Percentiles rank a stretch among this genome's conserved stretches.
Evolutionary conservation across 2,113 vertebrate genomes (phyloP).

Genomic region (Nesoenas mayeri): DNA sequence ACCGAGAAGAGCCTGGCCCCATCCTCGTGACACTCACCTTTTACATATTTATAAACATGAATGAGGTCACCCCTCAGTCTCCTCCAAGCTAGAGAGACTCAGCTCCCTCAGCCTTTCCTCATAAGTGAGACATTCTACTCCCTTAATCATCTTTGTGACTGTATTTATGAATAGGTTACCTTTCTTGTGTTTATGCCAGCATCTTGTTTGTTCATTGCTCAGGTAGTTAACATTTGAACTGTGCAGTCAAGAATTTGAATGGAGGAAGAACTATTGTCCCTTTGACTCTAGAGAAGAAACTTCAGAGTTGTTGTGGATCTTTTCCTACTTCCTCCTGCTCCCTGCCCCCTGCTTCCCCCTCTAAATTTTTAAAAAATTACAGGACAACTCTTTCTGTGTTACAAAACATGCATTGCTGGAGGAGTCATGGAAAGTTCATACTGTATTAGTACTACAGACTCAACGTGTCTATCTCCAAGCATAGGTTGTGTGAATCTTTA

Average conservation of each 20-base stretch:
- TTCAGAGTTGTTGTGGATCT: neutral
- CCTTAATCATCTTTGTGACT: too few relatives aligned
- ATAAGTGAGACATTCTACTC: too few relatives aligned
- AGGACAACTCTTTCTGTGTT: neutral
- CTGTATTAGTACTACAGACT: neutral
- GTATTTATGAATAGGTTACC: neutral
- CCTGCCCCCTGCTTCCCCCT: too few relatives aligned
- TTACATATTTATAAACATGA: too few relatives aligned
- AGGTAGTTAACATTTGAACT: neutral
- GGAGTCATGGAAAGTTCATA: neutral
- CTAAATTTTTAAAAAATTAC: neutral
- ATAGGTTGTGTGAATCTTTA: neutral
- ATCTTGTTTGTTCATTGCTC: neutral
- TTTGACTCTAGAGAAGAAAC: neutral
- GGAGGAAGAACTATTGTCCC: neutral
- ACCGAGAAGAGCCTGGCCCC: too few relatives aligned
- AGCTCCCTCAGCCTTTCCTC: too few relatives aligned
- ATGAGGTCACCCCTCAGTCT: too few relatives aligned
- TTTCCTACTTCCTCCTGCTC: too few relatives aligned
- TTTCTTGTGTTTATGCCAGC: neutral
- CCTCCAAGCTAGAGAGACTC: too few relatives aligned
- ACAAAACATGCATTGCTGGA: neutral
- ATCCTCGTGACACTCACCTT: too few relatives aligned
- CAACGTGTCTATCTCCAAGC: neutral
- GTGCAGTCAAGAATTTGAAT: neutral